Percentiles rank a stretch among this genome's conserved stretches.
Evolutionary conservation across 2,888 invertebrate genomes (phyloP).

Genomic region (Gastrophysa polygoni): DNA sequence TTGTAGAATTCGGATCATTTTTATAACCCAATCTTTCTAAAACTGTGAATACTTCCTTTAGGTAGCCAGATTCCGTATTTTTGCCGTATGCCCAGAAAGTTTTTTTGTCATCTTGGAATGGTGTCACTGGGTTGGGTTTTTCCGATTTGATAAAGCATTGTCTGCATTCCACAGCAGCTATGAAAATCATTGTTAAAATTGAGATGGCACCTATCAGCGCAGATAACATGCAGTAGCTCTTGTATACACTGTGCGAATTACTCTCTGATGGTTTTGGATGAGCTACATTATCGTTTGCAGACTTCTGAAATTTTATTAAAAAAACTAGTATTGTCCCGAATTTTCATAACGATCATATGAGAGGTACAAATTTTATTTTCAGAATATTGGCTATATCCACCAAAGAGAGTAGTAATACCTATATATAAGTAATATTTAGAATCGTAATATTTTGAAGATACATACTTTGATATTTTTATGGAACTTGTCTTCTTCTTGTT

Average conservation of each 20-base stretch:
- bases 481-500: background rate
- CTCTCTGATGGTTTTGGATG: background rate
- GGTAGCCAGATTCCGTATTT: conserved; percentile 68
- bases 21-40: conserved; percentile 78
- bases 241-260: background rate
- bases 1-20: conserved; percentile 50
- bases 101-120: conserved; percentile 31
- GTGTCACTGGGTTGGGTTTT: conserved; percentile 1
- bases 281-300: background rate
- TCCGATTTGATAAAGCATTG: conserved; percentile 42
- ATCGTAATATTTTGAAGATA: background rate
- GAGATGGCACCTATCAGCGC: conserved; percentile 33
- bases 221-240: conserved; percentile 26
- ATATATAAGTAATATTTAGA: too few relatives aligned
- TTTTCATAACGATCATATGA: too few relatives aligned
- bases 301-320: background rate
- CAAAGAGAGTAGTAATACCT: too few relatives aligned
- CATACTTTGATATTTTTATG: background rate
- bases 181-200: conserved; percentile 40
- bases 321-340: background rate
- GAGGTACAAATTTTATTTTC: background rate
- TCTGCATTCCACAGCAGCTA: conserved; percentile 45
- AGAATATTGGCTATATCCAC: too few relatives aligned
- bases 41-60: conserved; percentile 82
- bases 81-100: conserved; percentile 68